Conservation (phyloP, 2,113 vertebrate genomes). For the Bos indicus region DNA sequence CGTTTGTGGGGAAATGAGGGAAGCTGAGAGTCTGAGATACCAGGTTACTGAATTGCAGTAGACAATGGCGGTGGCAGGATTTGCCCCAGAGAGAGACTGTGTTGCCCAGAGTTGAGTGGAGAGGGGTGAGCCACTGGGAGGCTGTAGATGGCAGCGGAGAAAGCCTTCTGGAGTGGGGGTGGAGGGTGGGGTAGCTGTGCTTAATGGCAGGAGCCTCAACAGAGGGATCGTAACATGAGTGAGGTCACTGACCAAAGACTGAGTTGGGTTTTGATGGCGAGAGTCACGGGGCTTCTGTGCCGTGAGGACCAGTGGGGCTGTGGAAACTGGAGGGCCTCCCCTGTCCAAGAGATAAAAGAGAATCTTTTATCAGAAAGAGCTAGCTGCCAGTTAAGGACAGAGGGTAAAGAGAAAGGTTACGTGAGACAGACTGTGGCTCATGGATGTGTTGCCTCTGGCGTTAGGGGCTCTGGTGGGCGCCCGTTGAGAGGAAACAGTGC, state of each 20-base stretch:
- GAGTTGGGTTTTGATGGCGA: background rate
- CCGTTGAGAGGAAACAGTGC: background rate
- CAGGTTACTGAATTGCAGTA: background rate
- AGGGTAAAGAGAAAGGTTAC: background rate
- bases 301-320: background rate
- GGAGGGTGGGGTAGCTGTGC: background rate
- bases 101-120: background rate
- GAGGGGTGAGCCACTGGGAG: background rate
- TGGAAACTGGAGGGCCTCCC: background rate
- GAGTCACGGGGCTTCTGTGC: background rate
- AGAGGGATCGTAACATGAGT: background rate
- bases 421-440: background rate
- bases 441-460: background rate
- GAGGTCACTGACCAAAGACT: background rate
- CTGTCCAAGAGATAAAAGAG: background rate
- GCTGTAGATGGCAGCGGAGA: background rate
- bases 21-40: background rate
- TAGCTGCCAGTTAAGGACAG: background rate
- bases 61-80: background rate
- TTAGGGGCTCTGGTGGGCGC: background rate
- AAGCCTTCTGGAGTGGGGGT: background rate
- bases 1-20: background rate
- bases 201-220: background rate
- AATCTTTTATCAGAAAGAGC: background rate
- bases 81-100: background rate